phyloP scores from a whole-genome alignment of 2,888 invertebrate species.

The Gordius sp. region DNA sequence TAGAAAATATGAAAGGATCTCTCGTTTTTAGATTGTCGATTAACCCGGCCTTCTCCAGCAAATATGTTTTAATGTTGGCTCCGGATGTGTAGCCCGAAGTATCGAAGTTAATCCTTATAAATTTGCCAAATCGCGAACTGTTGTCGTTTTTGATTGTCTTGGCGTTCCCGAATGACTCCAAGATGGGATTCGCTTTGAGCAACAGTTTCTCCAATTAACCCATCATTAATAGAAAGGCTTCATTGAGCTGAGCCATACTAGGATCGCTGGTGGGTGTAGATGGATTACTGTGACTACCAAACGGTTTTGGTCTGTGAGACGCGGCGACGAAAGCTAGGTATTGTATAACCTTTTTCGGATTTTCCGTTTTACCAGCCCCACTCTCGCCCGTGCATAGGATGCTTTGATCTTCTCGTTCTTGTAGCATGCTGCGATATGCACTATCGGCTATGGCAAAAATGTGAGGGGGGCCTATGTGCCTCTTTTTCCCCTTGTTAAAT shows the following conservation, averaged over 20 bases:
- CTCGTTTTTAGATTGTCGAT: conserved; percentile 86
- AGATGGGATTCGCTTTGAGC: conserved; percentile 91
- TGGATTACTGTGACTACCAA: conserved; percentile 1
- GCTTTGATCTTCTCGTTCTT: conserved; percentile 98
- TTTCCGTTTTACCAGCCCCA: conserved; percentile 99
- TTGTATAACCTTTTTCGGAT: conserved; percentile 99
- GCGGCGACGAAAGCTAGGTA: conserved; percentile 97
- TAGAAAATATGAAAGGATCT: conserved; percentile 98
- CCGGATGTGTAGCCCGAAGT: conserved; percentile 95
- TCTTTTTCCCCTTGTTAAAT: conserved; percentile 91
- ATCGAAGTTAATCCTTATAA: conserved; percentile 98
- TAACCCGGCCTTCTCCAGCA: conserved; percentile 80
- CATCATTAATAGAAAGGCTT: no score
- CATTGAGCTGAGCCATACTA: no score
- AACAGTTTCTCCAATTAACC: conserved; percentile 96
- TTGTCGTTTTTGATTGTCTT: conserved; percentile 99
- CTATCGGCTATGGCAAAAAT: conserved; percentile 98
- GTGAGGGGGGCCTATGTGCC: conserved; percentile 95
- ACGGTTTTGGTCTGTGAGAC: conserved; percentile 32
- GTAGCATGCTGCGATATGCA: conserved; percentile 93
- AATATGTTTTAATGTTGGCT: conserved; percentile 88
- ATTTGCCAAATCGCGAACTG: conserved; percentile 98
- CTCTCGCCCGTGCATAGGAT: conserved; percentile 71
- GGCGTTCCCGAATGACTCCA: conserved; percentile 98
- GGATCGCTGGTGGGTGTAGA: background rate